Evolutionary conservation across 2,888 invertebrate species (phyloP).

Genomic region (Andrena dorsata): DNA sequence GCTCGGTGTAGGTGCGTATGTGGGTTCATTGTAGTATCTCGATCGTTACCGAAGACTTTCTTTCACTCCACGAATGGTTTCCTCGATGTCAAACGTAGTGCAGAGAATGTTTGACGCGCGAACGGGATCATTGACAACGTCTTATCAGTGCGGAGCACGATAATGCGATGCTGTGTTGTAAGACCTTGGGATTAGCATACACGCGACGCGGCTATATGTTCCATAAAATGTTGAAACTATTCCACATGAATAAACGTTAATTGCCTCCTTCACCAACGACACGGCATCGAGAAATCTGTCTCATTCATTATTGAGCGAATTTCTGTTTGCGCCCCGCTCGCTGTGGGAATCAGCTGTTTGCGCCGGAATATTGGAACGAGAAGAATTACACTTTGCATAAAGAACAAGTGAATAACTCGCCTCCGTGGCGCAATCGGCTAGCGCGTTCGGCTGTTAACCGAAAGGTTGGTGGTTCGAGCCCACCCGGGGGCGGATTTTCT

Average conservation of each 20-base stretch:
- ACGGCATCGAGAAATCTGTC: no score
- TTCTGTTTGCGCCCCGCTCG: neutral
- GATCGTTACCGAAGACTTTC: neutral
- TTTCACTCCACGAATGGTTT: neutral
- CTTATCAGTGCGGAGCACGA: neutral
- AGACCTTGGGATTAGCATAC: conserved; percentile 14
- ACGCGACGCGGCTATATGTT: no score
- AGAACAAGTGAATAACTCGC: conserved; percentile 44
- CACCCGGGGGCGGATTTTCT: conserved; percentile 93
- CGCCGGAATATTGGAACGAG: neutral
- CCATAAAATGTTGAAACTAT: no score
- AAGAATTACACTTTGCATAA: neutral
- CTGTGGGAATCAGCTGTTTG: neutral
- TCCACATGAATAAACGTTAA: no score
- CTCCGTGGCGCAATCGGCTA: conserved; percentile 98
- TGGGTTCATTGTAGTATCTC: neutral
- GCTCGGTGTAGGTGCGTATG: neutral
- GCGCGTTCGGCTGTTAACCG: conserved; percentile 99
- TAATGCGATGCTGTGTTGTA: neutral
- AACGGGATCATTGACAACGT: neutral
- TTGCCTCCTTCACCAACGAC: no score
- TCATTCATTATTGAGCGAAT: neutral
- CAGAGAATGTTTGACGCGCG: neutral
- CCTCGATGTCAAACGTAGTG: neutral
- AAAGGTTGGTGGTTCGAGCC: conserved; percentile 99